Evolutionary conservation across 2,888 invertebrate species (phyloP), one percentile per base, ranked within the genome.

Genomic region (Agrochola lota): DNA sequence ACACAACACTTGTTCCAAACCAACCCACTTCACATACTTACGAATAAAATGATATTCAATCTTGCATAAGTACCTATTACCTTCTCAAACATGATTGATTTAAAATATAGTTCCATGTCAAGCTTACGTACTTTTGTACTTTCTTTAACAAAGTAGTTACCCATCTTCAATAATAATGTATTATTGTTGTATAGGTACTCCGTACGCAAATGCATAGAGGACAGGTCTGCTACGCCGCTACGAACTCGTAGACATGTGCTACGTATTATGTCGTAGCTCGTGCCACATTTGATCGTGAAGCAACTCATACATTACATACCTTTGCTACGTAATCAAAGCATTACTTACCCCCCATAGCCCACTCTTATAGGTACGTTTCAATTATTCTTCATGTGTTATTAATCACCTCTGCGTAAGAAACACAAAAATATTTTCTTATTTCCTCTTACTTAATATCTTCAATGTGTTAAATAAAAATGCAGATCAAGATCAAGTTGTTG

Each of bases 181-280:
- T 12, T 43, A 52, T 43, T 12, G 7, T 20, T 20, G n/a, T n/a
- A 15, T n/a, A 49, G 20, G n/a, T 62, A 49, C 11, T 40, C n/a
- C 8, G 49, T 70, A 43, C 5, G 23, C 40, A 49, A 55, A n/a
- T 30, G 26, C 23, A 12, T 11, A 23, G 8, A 30, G 17, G n/a
- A 12, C 4, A 23, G 8, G 15, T 23, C 2, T 43, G 69, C 78
- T 77, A 77, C 68, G 49, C 9, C 20, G 78, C 77, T 70, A 77
- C 60, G 26, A 43, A 15, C 0, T 35, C 52, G 70, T 78, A 52
- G 77, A 35, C 9, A 20, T 43, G 8, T 52, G 60, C 77, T 62
- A 70, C 79, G 70, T 12, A 12, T 23, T 5, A 26, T 23, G 9
- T 43, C 49, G 20, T 60, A 67, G n/a, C 15, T 64, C 11, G 3